Evolutionary conservation across 2,113 vertebrate species (phyloP).

Genomic region (Sorex araneus): DNA sequence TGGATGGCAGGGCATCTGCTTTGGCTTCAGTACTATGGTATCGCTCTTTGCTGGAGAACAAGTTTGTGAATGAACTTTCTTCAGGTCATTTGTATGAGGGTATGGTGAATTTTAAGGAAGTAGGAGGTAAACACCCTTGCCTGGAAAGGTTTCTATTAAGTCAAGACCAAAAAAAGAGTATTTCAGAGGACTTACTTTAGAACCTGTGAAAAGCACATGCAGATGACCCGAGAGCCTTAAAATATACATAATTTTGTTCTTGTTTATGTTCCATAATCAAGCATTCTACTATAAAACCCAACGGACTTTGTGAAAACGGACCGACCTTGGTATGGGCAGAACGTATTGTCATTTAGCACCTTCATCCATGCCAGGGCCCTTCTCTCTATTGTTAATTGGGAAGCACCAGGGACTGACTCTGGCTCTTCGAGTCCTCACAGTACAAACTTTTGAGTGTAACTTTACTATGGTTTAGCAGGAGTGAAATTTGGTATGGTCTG

Average conservation of each 20-base stretch:
- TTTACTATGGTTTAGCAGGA: neutral
- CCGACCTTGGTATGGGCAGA: neutral
- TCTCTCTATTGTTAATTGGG: neutral
- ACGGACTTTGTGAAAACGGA: neutral
- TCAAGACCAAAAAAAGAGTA: neutral
- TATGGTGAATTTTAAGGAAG: slow-evolving; percentile 6
- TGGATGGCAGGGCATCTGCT: neutral
- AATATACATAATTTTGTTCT: neutral
- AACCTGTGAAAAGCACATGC: neutral
- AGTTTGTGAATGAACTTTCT: neutral
- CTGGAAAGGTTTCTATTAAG: slow-evolving; percentile 32
- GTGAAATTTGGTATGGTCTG: slow-evolving; percentile 57
- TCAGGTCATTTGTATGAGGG: neutral
- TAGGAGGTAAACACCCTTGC: neutral
- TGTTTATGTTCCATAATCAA: slow-evolving; percentile 4
- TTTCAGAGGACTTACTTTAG: slow-evolving; percentile 17
- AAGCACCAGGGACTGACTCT: neutral
- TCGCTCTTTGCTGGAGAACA: neutral
- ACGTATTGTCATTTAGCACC: neutral
- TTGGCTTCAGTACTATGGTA: neutral
- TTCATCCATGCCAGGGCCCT: neutral
- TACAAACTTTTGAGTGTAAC: neutral
- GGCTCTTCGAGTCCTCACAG: neutral
- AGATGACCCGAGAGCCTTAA: neutral
- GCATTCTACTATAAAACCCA: slow-evolving; percentile 34